phyloP scores from a whole-genome alignment of 2,797 vertebrate genomes.

The Sebastiscus albofasciatus region DNA sequence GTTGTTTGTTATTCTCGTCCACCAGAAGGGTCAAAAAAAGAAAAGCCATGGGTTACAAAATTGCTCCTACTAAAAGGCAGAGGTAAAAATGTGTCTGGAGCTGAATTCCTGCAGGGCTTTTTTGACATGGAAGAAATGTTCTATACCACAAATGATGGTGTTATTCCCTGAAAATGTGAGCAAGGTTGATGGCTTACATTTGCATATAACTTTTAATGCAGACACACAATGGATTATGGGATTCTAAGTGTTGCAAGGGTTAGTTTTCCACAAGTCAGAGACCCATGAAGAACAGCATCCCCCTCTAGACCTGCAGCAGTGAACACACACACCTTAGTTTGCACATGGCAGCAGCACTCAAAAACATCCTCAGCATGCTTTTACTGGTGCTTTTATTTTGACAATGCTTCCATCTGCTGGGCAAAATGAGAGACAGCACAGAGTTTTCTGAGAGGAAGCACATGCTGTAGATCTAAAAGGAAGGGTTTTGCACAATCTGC shows the following conservation, averaged over 20 bases:
- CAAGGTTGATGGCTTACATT: neutral
- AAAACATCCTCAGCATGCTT: neutral
- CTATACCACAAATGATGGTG: neutral
- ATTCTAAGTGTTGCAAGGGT: neutral
- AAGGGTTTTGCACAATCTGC: neutral
- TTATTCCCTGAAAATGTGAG: neutral
- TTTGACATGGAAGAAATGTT: neutral
- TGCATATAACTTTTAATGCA: neutral
- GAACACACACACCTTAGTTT: neutral
- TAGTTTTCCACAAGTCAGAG: neutral
- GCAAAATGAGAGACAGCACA: neutral
- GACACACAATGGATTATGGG: neutral
- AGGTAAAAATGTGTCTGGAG: neutral
- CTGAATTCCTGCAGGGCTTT: neutral
- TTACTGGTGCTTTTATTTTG: neutral
- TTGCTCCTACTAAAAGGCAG: neutral
- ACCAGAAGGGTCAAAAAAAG: neutral
- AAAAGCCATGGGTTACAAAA: neutral
- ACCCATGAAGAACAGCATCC: neutral
- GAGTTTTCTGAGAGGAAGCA: neutral
- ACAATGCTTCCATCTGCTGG: constrained; percentile 56
- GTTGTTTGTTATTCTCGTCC: constrained; percentile 27
- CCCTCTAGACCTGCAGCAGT: neutral
- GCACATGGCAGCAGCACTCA: neutral
- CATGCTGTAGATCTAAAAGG: neutral